Evolutionary conservation across 1,140 invertebrate species (phyloP).

Genomic region (Caerostris darwini): DNA sequence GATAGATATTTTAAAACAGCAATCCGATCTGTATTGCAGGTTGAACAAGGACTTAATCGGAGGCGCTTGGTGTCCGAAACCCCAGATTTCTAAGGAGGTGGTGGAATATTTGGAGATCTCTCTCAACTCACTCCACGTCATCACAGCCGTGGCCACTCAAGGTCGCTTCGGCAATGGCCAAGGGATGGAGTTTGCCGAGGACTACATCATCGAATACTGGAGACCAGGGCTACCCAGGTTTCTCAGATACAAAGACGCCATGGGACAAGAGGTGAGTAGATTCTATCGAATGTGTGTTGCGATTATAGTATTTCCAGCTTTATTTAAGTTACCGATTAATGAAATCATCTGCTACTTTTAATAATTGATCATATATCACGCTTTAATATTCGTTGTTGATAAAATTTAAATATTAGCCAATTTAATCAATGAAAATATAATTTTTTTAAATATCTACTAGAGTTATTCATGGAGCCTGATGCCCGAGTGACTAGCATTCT

Average conservation of each 20-base stretch:
- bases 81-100: constrained; percentile 89
- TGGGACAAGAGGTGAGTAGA: constrained; percentile 88
- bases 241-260: constrained; percentile 89
- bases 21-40: constrained; percentile 84
- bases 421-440: too few relatives aligned
- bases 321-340: too few relatives aligned
- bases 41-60: constrained; percentile 92
- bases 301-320: too few relatives aligned
- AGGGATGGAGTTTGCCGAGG: constrained; percentile 94
- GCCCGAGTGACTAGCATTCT: too few relatives aligned
- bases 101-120: constrained; percentile 95
- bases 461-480: too few relatives aligned
- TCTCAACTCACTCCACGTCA: constrained; percentile 88
- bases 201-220: constrained; percentile 96
- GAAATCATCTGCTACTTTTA: too few relatives aligned
- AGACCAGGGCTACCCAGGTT: constrained; percentile 89
- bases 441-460: too few relatives aligned
- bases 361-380: too few relatives aligned
- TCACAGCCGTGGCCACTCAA: constrained; percentile 93
- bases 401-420: too few relatives aligned
- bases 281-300: neutral
- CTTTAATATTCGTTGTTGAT: too few relatives aligned
- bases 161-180: constrained; percentile 96
- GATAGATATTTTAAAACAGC: too few relatives aligned
- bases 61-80: constrained; percentile 96